Evolutionary conservation across 2,888 invertebrate genomes (phyloP), one percentile per base, ranked within the genome.

Genomic region (Acanthosepion esculentum): DNA sequence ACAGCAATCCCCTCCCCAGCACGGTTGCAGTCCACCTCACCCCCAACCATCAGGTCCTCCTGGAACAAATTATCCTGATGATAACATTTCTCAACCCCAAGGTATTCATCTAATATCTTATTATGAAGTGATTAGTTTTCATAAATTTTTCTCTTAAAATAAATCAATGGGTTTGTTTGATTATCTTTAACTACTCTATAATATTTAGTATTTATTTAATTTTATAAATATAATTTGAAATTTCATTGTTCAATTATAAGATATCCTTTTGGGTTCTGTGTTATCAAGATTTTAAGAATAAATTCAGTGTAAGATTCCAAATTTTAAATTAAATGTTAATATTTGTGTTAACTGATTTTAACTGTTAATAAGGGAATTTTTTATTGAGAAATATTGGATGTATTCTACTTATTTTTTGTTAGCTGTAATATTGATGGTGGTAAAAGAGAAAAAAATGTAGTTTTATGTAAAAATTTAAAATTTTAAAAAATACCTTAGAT

Each of bases 1-100:
- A 91, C 95, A 95, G 94, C 94, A 94, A 29, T 94, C 95, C 48
- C 91, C 91, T 93, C 94, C 95, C 53, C 64, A 95, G 55, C 95
- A 95, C 26, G 91, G 48, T 48, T 94, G 78, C 92, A 94, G 95
- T 33, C 94, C 94, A 55, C 92, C 94, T 93, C 94, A 94, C 64
- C 94, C 95, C 48, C 95, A 95, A 91, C 95, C 95, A 95, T 94
- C 94, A 91, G 95, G 95, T n/a, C 95, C 95, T 50, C 95, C 93
- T 92, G 95, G 95, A 26, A 95, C 95, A 91, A 95, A 48, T 93
- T 93, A 93, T 93, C 93, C 93, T n/a, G 93, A 93, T 53, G 53
- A 93, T 48, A 93, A 93, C 53, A 5, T 33, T 93, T 48, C 93
- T 29, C 93, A 93, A 93, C 50, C 93, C 33, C n/a, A 53, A 53